Evolutionary conservation across 1,140 invertebrate species (phyloP), one percentile per base, ranked within the genome.

Genomic region (Lepidurus packardi): DNA sequence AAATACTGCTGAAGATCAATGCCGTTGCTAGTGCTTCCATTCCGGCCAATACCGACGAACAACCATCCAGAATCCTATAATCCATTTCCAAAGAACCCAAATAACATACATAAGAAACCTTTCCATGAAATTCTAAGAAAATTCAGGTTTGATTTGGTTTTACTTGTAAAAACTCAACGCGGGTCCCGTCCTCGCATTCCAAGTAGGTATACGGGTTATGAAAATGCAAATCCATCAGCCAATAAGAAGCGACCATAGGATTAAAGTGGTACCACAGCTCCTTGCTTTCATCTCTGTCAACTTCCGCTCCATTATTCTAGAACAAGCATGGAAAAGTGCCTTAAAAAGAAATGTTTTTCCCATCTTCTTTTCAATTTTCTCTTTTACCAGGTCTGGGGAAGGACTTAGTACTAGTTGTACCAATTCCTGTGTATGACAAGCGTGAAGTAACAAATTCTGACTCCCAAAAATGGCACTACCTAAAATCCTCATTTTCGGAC

Each of bases 221-320:
- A 16, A 65, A 65, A 65, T 65, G 53, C 53, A 65, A 65, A 65
- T 65, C 53, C 53, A 65, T 65, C 13, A 65, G 53, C 53, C 53
- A 65, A 16, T 65, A 65, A 21, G 53, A 65, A 7, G 53, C 53
- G 21, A 65, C 53, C 53, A 65, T 65, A 4, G 53, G 53, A 65
- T 65, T 65, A 16, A 65, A 65, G 13, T 65, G 53, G 21, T 65
- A n/a, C 53, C 53, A 65, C 1, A 65, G 8, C 13, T 65, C 53
- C 8, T 65, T 65, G 16, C 21, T 21, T 7, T 65, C 53, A 21
- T 65, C 53, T 65, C 21, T 34, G 34, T 34, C 34, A 34, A 34
- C 34, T 34, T 34, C 34, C 34, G 34, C 53, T 9, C 53, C 53
- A 65, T 65, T 65, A 21, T n/a, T 16, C 53, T 65, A 21, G 5